Evolutionary conservation across 2,888 invertebrate species (phyloP).

Genomic region (Apamea sordens): DNA sequence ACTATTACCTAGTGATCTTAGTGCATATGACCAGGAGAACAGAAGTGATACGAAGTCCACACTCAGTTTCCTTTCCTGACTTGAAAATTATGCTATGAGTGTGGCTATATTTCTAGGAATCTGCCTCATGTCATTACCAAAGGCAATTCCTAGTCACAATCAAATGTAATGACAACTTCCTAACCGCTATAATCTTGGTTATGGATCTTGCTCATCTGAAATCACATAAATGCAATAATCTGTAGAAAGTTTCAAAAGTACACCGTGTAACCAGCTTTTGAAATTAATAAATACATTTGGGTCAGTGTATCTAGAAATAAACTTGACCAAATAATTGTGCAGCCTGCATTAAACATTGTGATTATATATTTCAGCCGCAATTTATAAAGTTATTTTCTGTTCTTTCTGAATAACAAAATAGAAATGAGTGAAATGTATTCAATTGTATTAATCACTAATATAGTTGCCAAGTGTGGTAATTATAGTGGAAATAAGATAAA

Average conservation of each 20-base stretch:
- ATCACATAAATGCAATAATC: not conserved
- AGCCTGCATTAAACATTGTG: too few relatives aligned
- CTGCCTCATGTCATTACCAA: too few relatives aligned
- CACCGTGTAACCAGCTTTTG: not conserved
- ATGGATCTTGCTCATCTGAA: not conserved
- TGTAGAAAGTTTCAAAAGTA: not conserved
- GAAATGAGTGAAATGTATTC: slow-evolving; percentile 4
- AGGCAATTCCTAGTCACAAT: not conserved
- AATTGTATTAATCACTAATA: not conserved
- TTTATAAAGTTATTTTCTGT: not conserved
- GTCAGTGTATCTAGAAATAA: not conserved
- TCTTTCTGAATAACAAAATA: not conserved
- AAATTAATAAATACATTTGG: not conserved
- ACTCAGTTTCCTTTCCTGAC: not conserved
- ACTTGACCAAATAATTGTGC: not conserved
- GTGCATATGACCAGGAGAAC: not conserved
- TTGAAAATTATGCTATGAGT: not conserved
- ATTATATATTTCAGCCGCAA: not conserved
- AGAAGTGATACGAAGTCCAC: not conserved
- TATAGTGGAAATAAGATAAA: slow-evolving; percentile 1
- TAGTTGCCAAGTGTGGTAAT: slow-evolving; percentile 24
- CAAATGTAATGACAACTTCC: not conserved
- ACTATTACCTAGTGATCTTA: not conserved
- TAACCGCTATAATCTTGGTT: not conserved
- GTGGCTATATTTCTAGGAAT: not conserved